Evolutionary conservation across 2,797 vertebrate species (phyloP), one percentile per base, ranked within the genome.

Genomic region (Cichlasoma orientale): DNA sequence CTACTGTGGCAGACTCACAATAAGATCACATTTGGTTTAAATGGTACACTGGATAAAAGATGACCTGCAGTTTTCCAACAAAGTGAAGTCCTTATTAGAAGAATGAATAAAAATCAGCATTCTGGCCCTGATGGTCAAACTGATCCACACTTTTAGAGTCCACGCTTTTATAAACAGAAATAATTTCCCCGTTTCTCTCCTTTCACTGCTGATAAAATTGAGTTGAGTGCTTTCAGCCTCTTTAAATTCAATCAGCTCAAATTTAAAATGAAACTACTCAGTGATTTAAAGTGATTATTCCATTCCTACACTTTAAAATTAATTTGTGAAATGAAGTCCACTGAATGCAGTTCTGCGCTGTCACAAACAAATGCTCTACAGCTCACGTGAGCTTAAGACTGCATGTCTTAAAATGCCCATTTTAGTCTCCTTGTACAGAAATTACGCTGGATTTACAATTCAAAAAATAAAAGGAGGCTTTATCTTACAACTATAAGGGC

Each of bases 231-330:
- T 50, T 57, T 47, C 53, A 69, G 50, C 56, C 75, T 69, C 55
- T 70, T 70, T 50, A 73, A 73, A 73, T 29, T 57, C 38, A 73
- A 73, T 58, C 55, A 58, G 27, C 41, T 57, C 29, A 58, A 70
- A 77, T 52, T 68, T 50, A 52, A 69, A 70, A 70, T 77, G 55
- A 77, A 56, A 57, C 63, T 58, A 69, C 54, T 57, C 25, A 44
- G 52, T 38, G 21, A 77, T 36, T 25, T 50, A 70, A 70, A 58
- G 27, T 57, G 63, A 70, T 77, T 77, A 38, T 73, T 44, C 11
- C 4, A 1, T 57, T 47, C 47, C 55, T 57, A n/a, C 55, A 29
- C 38, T 19, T 68, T 57, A 56, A 77, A 70, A n/a, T 57, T 36
- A 25, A 70, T 52, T 50, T 77, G 61, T 57, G 27, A 52, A 58